Evolutionary conservation across 2,113 vertebrate genomes (phyloP).

Genomic region (Mustela nigripes): DNA sequence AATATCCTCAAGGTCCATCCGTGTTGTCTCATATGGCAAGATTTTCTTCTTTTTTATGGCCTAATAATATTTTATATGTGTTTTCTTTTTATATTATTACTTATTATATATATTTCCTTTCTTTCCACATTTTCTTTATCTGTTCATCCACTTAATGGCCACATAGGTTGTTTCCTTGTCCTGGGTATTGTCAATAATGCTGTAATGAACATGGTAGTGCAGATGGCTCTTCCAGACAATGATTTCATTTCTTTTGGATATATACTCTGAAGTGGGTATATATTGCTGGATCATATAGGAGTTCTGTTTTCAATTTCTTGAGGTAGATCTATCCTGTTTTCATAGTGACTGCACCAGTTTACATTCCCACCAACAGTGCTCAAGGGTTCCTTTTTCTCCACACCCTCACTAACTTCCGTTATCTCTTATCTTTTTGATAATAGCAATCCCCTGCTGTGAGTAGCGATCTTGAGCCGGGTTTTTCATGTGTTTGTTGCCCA

Average conservation of each 20-base stretch:
- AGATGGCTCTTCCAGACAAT: neutral
- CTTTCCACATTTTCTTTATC: neutral
- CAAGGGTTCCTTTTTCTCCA: neutral
- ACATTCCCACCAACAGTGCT: neutral
- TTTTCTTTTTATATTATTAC: neutral
- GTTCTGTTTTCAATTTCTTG: neutral
- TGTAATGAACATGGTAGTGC: neutral
- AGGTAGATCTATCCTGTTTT: neutral
- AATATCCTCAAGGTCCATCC: neutral
- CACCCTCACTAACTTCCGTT: neutral
- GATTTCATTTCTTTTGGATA: neutral
- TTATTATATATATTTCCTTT: neutral
- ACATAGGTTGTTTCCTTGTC: neutral
- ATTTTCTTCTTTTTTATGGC: neutral
- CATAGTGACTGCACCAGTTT: neutral
- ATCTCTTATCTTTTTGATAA: neutral
- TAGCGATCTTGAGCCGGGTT: neutral
- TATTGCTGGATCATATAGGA: neutral
- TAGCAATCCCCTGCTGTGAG: neutral
- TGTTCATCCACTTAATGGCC: neutral
- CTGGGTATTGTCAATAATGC: neutral
- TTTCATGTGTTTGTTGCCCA: neutral
- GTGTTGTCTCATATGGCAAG: neutral
- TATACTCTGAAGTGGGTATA: neutral
- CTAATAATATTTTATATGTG: neutral